Evolutionary conservation across 64 coral and sea anemone genomes (phyloP).

Genomic region (Orbicella faveolata): DNA sequence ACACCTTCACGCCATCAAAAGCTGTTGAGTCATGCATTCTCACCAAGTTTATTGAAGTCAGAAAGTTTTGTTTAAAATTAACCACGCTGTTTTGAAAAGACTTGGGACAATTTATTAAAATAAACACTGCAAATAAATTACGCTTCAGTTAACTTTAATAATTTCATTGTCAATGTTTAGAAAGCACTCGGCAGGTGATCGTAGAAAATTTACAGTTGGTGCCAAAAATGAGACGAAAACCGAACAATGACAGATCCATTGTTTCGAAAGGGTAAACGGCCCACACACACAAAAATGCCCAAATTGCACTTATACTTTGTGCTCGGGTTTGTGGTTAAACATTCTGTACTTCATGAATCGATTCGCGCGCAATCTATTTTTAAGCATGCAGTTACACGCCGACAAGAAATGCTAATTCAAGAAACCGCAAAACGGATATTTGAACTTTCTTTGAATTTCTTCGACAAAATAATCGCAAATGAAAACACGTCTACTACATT

Average conservation of each 20-base stretch:
- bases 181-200: slow-evolving; percentile 5
- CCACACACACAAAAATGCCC: not conserved
- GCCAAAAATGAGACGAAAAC: not conserved
- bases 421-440: not conserved
- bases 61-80: not conserved
- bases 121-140: not conserved
- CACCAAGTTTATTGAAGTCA: not conserved
- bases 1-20: not conserved
- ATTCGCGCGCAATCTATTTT: not conserved
- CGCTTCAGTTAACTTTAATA: not conserved
- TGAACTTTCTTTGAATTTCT: not conserved
- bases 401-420: not conserved
- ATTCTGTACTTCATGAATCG: not conserved
- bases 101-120: not conserved
- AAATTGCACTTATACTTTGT: not conserved
- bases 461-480: not conserved
- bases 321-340: not conserved
- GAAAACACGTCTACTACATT: not conserved
- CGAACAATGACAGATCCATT: not conserved
- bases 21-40: not conserved
- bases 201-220: not conserved
- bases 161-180: slow-evolving; percentile 14
- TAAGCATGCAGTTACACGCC: not conserved
- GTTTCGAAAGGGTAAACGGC: not conserved
- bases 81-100: not conserved